These are phyloP conservation scores for Drosophila nigricruria DNA, from an alignment of 2,888 invertebrate species.

Conservation along the genomic window DNA sequence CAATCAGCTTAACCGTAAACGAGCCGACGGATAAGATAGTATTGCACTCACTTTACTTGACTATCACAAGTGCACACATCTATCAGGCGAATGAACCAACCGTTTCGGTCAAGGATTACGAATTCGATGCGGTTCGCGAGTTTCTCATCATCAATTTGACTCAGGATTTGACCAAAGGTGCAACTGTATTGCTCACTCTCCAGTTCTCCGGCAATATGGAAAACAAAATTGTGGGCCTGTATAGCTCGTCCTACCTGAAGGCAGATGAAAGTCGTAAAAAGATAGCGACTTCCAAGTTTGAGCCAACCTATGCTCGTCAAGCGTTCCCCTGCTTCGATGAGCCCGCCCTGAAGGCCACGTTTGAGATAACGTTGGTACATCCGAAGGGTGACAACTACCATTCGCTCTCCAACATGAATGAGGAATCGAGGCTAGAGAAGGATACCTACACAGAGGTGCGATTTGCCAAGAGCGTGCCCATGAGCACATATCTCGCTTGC, in stretches of 20 bases:
- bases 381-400: conserved; percentile 88
- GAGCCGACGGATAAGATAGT: conserved; percentile 86
- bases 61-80: conserved; percentile 77
- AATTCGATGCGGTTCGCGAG: conserved; percentile 73
- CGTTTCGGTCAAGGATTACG: conserved; percentile 50
- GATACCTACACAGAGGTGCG: conserved; percentile 88
- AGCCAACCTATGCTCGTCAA: conserved; percentile 96
- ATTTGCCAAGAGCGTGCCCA: conserved; percentile 93
- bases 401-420: conserved; percentile 95
- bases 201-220: conserved; percentile 89
- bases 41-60: conserved; percentile 88
- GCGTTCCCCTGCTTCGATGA: conserved; percentile 99
- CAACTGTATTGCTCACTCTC: conserved; percentile 55
- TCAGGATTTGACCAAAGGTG: conserved; percentile 48
- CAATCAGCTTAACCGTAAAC: conserved; percentile 85
- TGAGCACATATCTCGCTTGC: conserved; percentile 97
- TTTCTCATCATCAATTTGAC: conserved; percentile 79
- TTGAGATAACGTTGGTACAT: conserved; percentile 91
- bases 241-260: conserved; percentile 88
- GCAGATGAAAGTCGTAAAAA: conserved; percentile 82
- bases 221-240: conserved; percentile 90
- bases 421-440: conserved; percentile 75
- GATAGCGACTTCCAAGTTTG: conserved; percentile 96
- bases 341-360: conserved; percentile 95
- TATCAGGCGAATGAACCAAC: conserved; percentile 61